Base-by-base conservation (phyloP, 2,888 invertebrate species). In the Drosophila pseudotalamancana region DNA sequence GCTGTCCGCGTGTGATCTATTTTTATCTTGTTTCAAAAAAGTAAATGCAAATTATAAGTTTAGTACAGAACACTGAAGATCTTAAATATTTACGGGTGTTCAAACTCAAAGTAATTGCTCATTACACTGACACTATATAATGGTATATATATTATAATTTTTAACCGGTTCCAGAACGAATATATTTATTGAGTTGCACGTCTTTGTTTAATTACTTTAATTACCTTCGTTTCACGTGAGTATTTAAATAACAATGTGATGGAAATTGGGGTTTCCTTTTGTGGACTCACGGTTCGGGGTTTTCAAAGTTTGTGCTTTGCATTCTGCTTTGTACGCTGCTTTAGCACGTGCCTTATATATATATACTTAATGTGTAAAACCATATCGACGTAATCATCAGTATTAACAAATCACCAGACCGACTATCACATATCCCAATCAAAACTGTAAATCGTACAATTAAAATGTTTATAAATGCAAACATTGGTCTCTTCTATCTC, bases 1-100 rank as follows among this genome's bases (percentile, higher is more conserved):
- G 45, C 39, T 45, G 21, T 8, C 34, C 19, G 56, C 84, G 46
- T 84, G 81, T 6, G 23, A 18, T 49, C 46, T 64, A 59, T 49
- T 56, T 53, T 16, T 57, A 39, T 40, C 21, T 23, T n/a, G 37
- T n/a, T 27, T 43, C 45, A 6, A 27, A 37, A 43, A 39, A 43
- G 21, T 43, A 34, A 21, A 31, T 40, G 16, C 11, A 43, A 32
- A 19, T 16, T 27, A 29, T 19, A 18, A 18, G 8, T 32, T 19
- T 27, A 25, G 16, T 57, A 51, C 46, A 29, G 57, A 11, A 27
- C 27, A 27, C 3, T 14, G 40, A 49, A 54, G 66, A 29, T 43
- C n/a, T 5, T 11, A 18, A 14, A 14, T 8, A 32, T 32, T 32
- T 21, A 31, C 21, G 31, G 31, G 11, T 14, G 11, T 14, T 29